A percentile compares a stretch with the other conserved stretches of the same genome.
Conservation (phyloP, 2,888 invertebrate genomes). For the Synergus itoensis region DNA sequence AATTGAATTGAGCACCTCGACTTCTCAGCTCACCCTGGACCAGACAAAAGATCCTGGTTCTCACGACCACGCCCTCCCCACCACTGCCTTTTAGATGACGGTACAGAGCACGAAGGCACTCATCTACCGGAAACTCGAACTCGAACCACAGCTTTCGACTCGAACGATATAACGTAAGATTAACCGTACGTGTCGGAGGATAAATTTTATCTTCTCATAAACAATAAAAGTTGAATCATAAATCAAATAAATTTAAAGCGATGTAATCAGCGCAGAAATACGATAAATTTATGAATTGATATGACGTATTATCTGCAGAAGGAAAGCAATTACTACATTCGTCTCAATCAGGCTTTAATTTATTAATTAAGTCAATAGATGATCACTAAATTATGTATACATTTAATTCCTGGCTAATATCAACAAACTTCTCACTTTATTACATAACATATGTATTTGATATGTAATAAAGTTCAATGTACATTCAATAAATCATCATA, state of each 20-base stretch:
- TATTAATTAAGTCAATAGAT: constrained; percentile 17
- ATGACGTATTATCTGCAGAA: constrained; percentile 16
- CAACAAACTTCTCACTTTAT: constrained; percentile 5
- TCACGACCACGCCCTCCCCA: constrained; percentile 57
- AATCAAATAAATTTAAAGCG: constrained; percentile 37
- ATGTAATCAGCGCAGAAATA: constrained; percentile 38
- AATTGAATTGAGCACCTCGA: constrained; percentile 31
- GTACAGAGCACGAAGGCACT: constrained; percentile 65
- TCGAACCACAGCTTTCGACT: constrained; percentile 54
- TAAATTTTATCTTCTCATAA: constrained; percentile 41
- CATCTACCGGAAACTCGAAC: constrained; percentile 68
- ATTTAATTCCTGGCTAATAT: not conserved
- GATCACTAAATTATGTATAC: not conserved
- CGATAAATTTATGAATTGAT: constrained; percentile 37
- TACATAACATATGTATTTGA: not conserved
- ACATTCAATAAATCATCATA: not conserved
- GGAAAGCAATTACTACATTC: constrained; percentile 6
- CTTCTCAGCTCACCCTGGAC: constrained; percentile 44
- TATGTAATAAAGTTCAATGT: not conserved
- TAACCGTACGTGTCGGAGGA: constrained; percentile 38
- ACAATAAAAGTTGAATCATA: constrained; percentile 38
- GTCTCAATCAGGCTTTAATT: constrained; percentile 24
- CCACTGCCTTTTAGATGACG: constrained; percentile 60
- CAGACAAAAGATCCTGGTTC: constrained; percentile 56
- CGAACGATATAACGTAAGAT: constrained; percentile 39